Conservation (phyloP, 1,140 invertebrate species). For the Drosophila tristis region DNA sequence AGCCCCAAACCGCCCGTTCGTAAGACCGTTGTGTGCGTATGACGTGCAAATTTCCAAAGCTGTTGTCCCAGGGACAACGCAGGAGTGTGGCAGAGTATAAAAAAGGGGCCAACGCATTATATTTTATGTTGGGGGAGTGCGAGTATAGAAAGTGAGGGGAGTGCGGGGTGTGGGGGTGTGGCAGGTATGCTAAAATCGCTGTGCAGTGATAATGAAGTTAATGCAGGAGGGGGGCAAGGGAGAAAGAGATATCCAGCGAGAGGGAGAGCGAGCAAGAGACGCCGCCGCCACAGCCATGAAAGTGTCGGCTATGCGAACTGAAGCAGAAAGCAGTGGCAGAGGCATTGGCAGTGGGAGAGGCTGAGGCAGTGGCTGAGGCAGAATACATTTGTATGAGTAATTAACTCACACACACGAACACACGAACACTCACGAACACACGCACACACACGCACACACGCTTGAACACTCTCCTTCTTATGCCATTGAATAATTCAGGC, state of each 20-base stretch:
- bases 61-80: conserved; percentile 48
- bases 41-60: conserved; percentile 79
- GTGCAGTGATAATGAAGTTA: conserved; percentile 77
- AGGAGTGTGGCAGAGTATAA: conserved; percentile 15
- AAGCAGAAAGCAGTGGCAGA: conserved; percentile 19
- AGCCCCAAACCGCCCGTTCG: not conserved
- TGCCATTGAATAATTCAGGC: conserved; percentile 54
- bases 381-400: conserved; percentile 23
- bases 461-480: not conserved
- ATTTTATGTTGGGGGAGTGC: conserved; percentile 63
- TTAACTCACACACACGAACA: conserved; percentile 45
- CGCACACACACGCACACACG: conserved; percentile 6
- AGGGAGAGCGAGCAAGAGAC: conserved; percentile 3
- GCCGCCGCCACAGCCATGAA: conserved; percentile 32
- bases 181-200: conserved; percentile 51
- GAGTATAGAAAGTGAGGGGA: conserved; percentile 9
- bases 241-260: not conserved
- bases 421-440: conserved; percentile 14
- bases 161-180: conserved; percentile 1
- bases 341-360: not conserved
- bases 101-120: conserved; percentile 55
- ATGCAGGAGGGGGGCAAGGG: conserved; percentile 35
- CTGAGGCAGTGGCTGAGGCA: not conserved
- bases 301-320: conserved; percentile 28
- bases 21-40: conserved; percentile 71